Evolutionary conservation across 2,113 vertebrate species (phyloP), one percentile per base, ranked within the genome.

Genomic region (Chamaea fasciata): DNA sequence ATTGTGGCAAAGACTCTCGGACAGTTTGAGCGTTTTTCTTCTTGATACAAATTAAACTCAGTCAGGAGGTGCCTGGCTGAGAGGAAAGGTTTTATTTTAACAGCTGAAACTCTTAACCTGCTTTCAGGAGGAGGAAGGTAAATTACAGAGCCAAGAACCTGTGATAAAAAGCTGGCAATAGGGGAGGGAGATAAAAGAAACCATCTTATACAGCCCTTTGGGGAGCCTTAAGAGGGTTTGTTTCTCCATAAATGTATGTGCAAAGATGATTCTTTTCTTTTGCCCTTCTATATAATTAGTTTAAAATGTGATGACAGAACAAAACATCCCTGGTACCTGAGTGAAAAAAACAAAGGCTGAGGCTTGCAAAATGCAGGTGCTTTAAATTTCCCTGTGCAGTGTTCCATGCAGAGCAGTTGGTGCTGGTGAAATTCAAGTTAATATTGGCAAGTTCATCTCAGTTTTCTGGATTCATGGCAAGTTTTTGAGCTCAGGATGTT

Each of bases 71-170:
- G 81, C 39, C 65, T 67, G 83, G 21, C 55, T 76, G 64, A 67
- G 73, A 89, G 50, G 69, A 80, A 65, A 78, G 89, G 73, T 60
- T 91, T 93, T 65, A 77, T 90, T 86, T 86, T 78, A 92, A 68
- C 62, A 78, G 16, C 12, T 84, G 16, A 52, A 89, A 26, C 53
- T 31, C 50, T 81, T 87, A 83, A 75, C n/a, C 91, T 92, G 77
- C 76, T 84, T 93, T 64, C 69, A 83, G 71, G 59, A n/a, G 86
- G 49, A 75, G 64, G 86, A 78, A 82, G 80, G 52, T 79, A 7
- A 87, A 84, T 87, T 64, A n/a, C n/a, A 79, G 69, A 83, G 65
- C 64, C 37, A 55, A 77, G 78, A 83, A 30, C 21, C 23, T 28
- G 78, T 13, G 39, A 47, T 83, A 42, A 81, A 74, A 87, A 87